Evolutionary conservation across 30 jellyfish, hydroid and myxozoan genomes (phyloP), one percentile per base, ranked within the genome.

Genomic region (Haliclystus octoradiatus): DNA sequence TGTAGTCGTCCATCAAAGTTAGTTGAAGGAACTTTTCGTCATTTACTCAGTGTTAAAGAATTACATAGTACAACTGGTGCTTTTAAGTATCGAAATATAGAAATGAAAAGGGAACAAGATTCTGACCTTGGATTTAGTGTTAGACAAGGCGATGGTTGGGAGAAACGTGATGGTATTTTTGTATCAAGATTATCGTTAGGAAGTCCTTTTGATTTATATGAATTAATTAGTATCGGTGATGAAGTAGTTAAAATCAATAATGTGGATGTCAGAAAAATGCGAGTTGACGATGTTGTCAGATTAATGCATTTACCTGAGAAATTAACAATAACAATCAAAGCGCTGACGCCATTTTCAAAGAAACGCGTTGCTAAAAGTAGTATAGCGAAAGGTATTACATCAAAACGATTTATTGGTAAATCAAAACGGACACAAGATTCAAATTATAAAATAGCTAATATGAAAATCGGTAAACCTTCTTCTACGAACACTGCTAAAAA

Each of bases 111-210:
- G 33, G 67, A 86, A 24, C 82, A 81, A 1, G 96, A 79, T n/a
- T 26, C 46, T 25, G 94, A 74, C 28, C 49, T 86, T 34, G 96
- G 96, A 9, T 72, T 86, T 65, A 86, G 94, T 60, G 83, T 86
- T 25, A 77, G 96, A 33, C 76, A 77, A 75, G 96, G 96, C 9
- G 96, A 86, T 69, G 96, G 96, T 62, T 86, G 96, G 96, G 96
- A 80, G 68, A 86, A 78, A 50, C 34, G 68, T 2, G 91, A 78
- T 5, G 96, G 96, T 29, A 78, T 86, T 13, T 86, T 34, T 31
- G 75, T 86, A 1, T 86, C 96, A 47, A 78, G 96, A 28, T 64
- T 86, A 22, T 66, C 73, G 31, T 82, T 86, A 15, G 96, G 96
- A 7, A 78, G 94, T 31, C 77, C 78, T 14, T 86, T 76, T 63